Percentiles rank a stretch among this genome's conserved stretches.
phyloP scores from a whole-genome alignment of 2,888 invertebrate species.

The Trisateles emortualis region DNA sequence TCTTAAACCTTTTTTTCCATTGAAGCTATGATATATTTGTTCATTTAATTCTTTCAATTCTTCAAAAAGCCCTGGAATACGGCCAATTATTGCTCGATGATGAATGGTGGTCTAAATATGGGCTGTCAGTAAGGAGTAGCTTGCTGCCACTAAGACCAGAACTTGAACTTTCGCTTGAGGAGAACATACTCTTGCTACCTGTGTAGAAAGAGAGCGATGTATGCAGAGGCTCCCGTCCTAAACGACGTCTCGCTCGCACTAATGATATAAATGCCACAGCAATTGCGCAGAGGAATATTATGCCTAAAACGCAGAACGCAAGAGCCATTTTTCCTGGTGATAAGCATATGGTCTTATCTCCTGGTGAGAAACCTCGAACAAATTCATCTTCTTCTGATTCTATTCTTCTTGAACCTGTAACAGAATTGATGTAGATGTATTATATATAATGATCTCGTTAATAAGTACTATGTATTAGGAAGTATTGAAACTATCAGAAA shows the following conservation, averaged over 20 bases:
- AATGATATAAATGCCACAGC: conserved; percentile 90
- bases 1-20: too few relatives aligned
- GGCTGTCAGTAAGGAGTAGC: conserved; percentile 87
- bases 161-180: conserved; percentile 87
- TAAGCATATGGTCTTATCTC: conserved; percentile 90
- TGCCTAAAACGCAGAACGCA: conserved; percentile 90
- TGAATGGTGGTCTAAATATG: conserved; percentile 86
- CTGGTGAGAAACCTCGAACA: conserved; percentile 81
- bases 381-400: conserved; percentile 77
- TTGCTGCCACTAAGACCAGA: conserved; percentile 88
- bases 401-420: conserved; percentile 78
- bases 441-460: too few relatives aligned
- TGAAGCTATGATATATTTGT: conserved; percentile 11
- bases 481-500: too few relatives aligned
- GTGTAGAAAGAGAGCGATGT: conserved; percentile 87
- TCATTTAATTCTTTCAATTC: conserved; percentile 9
- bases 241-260: conserved; percentile 86
- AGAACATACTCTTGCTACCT: conserved; percentile 87
- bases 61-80: conserved; percentile 76
- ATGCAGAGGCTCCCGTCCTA: conserved; percentile 79
- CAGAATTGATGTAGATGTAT: too few relatives aligned
- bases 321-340: conserved; percentile 92
- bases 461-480: too few relatives aligned
- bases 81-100: conserved; percentile 85
- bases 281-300: conserved; percentile 91